Evolutionary conservation across 2,888 invertebrate genomes (phyloP).

Genomic region (Drosophila tripunctata): DNA sequence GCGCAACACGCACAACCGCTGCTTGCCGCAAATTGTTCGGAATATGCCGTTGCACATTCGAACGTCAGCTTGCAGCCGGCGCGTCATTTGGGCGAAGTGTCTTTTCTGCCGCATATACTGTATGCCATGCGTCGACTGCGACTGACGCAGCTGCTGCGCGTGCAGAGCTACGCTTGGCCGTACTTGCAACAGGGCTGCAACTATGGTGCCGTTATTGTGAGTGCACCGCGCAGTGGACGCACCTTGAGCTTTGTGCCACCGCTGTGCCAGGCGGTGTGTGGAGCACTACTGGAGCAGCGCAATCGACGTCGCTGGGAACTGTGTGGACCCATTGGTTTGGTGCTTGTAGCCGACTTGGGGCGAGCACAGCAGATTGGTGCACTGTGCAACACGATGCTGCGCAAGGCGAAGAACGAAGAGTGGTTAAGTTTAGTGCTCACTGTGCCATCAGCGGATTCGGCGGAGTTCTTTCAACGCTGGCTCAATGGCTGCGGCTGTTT

Average conservation of each 20-base stretch:
- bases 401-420: slow-evolving; percentile 19
- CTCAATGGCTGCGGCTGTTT: slow-evolving; percentile 57
- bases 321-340: slow-evolving; percentile 39
- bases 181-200: slow-evolving; percentile 24
- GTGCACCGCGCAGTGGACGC: slow-evolving; percentile 63
- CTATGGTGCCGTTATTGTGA: slow-evolving; percentile 53
- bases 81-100: slow-evolving; percentile 38
- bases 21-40: slow-evolving; percentile 44
- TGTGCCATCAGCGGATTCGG: slow-evolving; percentile 33
- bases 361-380: slow-evolving; percentile 35
- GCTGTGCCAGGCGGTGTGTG: slow-evolving; percentile 43
- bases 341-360: slow-evolving; percentile 41
- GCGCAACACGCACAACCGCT: slow-evolving; percentile 31
- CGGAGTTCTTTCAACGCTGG: slow-evolving; percentile 38
- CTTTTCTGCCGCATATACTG: slow-evolving; percentile 38
- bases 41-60: slow-evolving; percentile 54
- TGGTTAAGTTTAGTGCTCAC: slow-evolving; percentile 26
- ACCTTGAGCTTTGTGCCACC: slow-evolving; percentile 54
- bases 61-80: slow-evolving; percentile 22
- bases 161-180: slow-evolving; percentile 67
- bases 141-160: slow-evolving; percentile 39
- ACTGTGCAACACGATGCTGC: slow-evolving; percentile 39
- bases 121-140: slow-evolving; percentile 33
- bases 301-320: not conserved
- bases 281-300: slow-evolving; percentile 3